Base-by-base conservation (phyloP, 2,113 vertebrate genomes). In the Crypturellus undulatus region DNA sequence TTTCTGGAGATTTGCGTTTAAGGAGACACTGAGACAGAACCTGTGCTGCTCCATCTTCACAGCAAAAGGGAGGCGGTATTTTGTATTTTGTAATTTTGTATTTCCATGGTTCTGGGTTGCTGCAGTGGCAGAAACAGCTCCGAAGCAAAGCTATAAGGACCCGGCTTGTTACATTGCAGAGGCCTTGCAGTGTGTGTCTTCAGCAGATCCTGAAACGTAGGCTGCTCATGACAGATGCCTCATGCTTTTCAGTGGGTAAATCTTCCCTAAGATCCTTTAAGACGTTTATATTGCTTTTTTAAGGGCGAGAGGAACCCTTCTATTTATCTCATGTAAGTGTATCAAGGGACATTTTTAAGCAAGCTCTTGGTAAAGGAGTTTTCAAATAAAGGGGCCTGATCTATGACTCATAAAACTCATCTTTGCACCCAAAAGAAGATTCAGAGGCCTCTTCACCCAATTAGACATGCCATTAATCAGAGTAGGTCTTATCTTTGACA, bases 241-340 rank as follows among this genome's bases (percentile, higher is more conserved):
- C 25, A 5, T 0, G 0, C 2, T 47, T 87, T 84, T 60, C 52
- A 64, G 1, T 56, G 34, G 6, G 19, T 0, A 68, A 49, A 64
- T 7, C 2, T 52, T 11, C 18, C 6, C 2, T 5, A 43, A 38
- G 6, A 2, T 77, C 3, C 28, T 69, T 82, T 38, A 40, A 18
- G 42, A 12, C 10, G 30, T 79, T 81, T 81, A 62, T 26, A 17
- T 3, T 25, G 36, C 30, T 87, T 52, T 64, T 80, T 85, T 75
- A 63, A 85, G 8, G 12, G 12, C 25, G 4, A 7, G 21, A 78
- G 10, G 26, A 67, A 90, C 43, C 3, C 49, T 65, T 82, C 43
- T 63, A 32, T 9, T 56, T 60, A 36, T 64, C 24, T 62, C 36
- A 51, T 3, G 11, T 18, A 47, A 24, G 13, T 3, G 40, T n/a